These are phyloP conservation scores for Drosophila kambysellisi DNA, from an alignment of 2,888 invertebrate genomes.

Conservation along the genomic window DNA sequence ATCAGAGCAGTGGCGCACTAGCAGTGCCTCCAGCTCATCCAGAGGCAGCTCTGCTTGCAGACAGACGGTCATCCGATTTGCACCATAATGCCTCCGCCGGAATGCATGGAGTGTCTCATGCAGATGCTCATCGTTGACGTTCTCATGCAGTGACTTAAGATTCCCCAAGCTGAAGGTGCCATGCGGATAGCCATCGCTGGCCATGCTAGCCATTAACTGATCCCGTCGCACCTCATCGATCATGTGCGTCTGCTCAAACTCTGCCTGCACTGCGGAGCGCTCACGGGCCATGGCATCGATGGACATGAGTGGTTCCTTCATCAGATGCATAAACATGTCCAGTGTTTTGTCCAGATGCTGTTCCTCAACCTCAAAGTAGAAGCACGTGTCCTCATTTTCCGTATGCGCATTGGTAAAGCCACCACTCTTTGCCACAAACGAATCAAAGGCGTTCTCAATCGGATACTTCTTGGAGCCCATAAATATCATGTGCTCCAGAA, in stretches of 20 bases:
- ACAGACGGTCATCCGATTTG: slow-evolving; percentile 94
- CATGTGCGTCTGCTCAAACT: slow-evolving; percentile 92
- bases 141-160: slow-evolving; percentile 89
- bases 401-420: slow-evolving; percentile 95
- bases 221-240: slow-evolving; percentile 91
- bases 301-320: slow-evolving; percentile 93
- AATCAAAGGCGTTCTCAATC: slow-evolving; percentile 93
- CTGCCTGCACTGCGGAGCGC: slow-evolving; percentile 94
- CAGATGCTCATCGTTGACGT: slow-evolving; percentile 88
- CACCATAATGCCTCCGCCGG: slow-evolving; percentile 91
- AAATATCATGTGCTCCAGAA: slow-evolving; percentile 96
- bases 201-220: slow-evolving; percentile 90
- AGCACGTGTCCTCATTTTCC: slow-evolving; percentile 94
- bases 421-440: slow-evolving; percentile 92
- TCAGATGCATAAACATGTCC: slow-evolving; percentile 95
- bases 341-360: slow-evolving; percentile 90
- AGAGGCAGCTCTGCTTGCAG: slow-evolving; percentile 88
- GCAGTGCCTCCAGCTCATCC: slow-evolving; percentile 81
- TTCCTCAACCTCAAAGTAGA: slow-evolving; percentile 95
- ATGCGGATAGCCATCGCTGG: slow-evolving; percentile 89
- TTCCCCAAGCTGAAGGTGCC: slow-evolving; percentile 95
- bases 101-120: slow-evolving; percentile 91
- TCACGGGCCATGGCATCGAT: slow-evolving; percentile 94
- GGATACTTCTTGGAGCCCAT: slow-evolving; percentile 97
- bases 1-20: slow-evolving; percentile 88